Evolutionary conservation across 1,140 invertebrate species (phyloP), one percentile per base, ranked within the genome.

Genomic region (Lethocerus indicus): DNA sequence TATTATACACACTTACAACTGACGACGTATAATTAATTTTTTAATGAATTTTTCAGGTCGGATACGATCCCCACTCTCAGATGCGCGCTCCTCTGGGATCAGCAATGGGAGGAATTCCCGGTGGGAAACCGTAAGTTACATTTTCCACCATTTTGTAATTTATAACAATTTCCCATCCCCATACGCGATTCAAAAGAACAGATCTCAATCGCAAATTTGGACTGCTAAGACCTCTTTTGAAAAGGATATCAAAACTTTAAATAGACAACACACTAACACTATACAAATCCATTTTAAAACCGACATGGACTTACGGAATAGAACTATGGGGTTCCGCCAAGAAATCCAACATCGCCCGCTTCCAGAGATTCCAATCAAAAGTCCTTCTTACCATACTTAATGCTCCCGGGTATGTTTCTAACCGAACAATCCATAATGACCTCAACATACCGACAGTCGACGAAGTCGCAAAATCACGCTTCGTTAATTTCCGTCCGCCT

Each of bases 111-210:
- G 72, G 73, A 14, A 83, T 89, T 58, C 79, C 84, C 49, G 86
- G 86, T 41, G 87, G 85, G 59, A 92, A 91, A 74, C 86, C 88
- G 87, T 92, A 74, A 85, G 85, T 86, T 50, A 48, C 12, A 32
- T 32, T 9, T 9, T n/a, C 7, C n/a, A 7, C n/a, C n/a, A 32
- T 32, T 9, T 32, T 32, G n/a, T 32, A 9, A 32, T 32, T 9
- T 9, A 9, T 32, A 32, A 32, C 29, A n/a, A n/a, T n/a, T n/a
- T n/a, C n/a, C n/a, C n/a, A n/a, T n/a, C n/a, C n/a, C n/a, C n/a
- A n/a, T n/a, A n/a, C n/a, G n/a, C n/a, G n/a, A n/a, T n/a, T n/a
- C n/a, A n/a, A n/a, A n/a, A n/a, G n/a, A n/a, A n/a, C n/a, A n/a
- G n/a, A n/a, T n/a, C n/a, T n/a, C n/a, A n/a, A n/a, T n/a, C n/a